Percentiles rank a stretch among this genome's conserved stretches.
These are phyloP conservation scores for Neosalanx taihuensis DNA, from an alignment of 2,797 vertebrate species.

Conservation along the genomic window DNA sequence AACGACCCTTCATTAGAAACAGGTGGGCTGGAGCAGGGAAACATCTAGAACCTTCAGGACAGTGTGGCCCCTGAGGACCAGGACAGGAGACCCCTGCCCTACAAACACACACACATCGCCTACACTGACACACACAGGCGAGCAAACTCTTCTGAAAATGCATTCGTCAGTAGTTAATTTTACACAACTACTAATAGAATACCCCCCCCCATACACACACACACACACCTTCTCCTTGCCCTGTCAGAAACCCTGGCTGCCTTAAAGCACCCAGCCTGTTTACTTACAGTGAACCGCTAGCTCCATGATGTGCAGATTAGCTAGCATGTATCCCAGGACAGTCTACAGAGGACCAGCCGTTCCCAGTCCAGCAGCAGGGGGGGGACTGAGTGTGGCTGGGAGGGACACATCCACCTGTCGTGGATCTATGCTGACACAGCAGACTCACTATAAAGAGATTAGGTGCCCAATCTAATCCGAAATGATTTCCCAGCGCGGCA, in stretches of 20 bases:
- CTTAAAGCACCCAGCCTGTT: background rate
- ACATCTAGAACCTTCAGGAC: too few species aligned
- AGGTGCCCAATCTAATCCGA: slow-evolving; percentile 85
- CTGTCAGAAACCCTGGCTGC: background rate
- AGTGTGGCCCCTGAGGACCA: too few species aligned
- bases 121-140: slow-evolving; percentile 11
- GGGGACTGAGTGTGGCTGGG: background rate
- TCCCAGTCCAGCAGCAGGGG: background rate
- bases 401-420: background rate
- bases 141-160: background rate
- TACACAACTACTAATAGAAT: slow-evolving; percentile 8
- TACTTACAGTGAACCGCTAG: slow-evolving; percentile 72
- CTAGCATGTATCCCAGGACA: too few species aligned
- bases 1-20: too few species aligned
- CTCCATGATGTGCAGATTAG: slow-evolving; percentile 52
- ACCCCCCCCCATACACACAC: background rate
- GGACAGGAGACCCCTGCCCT: too few species aligned
- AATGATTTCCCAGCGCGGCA: slow-evolving; percentile 86
- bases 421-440: slow-evolving; percentile 82
- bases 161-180: too few species aligned
- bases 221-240: too few species aligned
- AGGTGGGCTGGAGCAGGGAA: too few species aligned
- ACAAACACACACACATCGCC: too few species aligned
- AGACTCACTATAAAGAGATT: slow-evolving; percentile 94
- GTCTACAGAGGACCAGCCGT: too few species aligned